Evolutionary conservation across 1,140 invertebrate genomes (phyloP), one percentile per base, ranked within the genome.

Genomic region (Halesus radiatus): DNA sequence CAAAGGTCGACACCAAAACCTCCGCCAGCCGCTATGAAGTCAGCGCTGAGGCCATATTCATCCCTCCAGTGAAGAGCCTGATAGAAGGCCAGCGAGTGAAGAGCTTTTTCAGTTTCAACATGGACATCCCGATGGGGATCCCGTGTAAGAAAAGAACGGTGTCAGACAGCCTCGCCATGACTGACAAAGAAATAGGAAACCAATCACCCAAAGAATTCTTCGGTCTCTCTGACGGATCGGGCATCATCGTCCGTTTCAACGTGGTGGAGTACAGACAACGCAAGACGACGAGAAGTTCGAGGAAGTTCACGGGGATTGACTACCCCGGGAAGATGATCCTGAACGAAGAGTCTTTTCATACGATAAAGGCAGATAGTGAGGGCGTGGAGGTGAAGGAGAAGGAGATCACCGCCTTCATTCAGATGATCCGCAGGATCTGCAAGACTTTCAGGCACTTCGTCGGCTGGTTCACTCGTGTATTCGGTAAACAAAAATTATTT

Each of bases 381-480:
- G 85, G 84, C 37, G 78, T 83, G 70, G 85, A 85, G 79, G 84
- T 84, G 78, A 85, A 84, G 77, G 85, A 82, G 72, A 84, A 80
- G 80, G 80, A 18, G 1, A 32, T 64, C 3, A 66, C 50, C 23
- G 8, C 45, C 4, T 75, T 80, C 68, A 3, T 66, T 7, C 29
- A 22, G 50, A 29, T 81, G 6, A 16, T 79, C 13, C 45, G 52
- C 1, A 23, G 10, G 3, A 6, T 83, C 4, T 78, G 64, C 50
- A 70, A 54, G 4, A 50, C 62, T 13, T 23, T 79, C 50, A 79
- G 56, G 37, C 26, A 16, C 18, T 20, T 80, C 18, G 13, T 76
- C 15, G 5, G 26, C 56, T 80, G 78, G 78, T 58, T 29, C 26
- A 66, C 6, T 18, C 20, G 13, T 8, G 10, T 4, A 23, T 60